Base-by-base conservation (phyloP, 2,113 vertebrate species). In the Cebidichthys violaceus region DNA sequence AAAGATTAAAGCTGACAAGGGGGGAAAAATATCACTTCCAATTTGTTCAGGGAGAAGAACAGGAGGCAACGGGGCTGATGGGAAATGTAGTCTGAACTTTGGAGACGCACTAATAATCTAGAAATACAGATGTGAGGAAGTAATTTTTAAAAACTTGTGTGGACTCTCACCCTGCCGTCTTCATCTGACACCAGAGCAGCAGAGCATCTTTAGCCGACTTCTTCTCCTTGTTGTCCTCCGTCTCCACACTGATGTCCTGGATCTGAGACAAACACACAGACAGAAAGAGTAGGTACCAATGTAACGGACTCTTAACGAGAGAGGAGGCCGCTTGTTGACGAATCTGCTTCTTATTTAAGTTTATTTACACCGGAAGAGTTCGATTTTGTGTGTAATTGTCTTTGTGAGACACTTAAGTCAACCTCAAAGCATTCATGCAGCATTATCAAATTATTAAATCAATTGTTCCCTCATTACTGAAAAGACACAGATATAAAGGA, bases 181-280 rank as follows among this genome's bases (percentile, higher is more conserved):
- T 99, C 98, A 99, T 99, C 96, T 99, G 98, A 93, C 98, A 99
- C 98, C 98, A 99, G 33, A 99, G 92, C 70, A 99, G 97, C 94
- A 99, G 92, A 6, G 98, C 98, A 64, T 99, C 98, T 94, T 99
- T 99, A 85, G 98, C 98, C 31, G 98, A 99, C 84, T 97, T 99
- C 95, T 99, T 99, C 94, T 99, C 98, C 86, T 99, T 99, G 94
- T 99, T 99, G 95, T 99, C 98, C 89, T 99, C 98, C 0, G 98
- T 99, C 94, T 99, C 98, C 81, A 99, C 98, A 0, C 98, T 99
- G 94, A 99, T 99, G 95, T 99, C 98, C 91, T 99, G 98, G 91
- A 99, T 99, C 98, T 99, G 93, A 85, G 45, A 82, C 35, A 70
- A 6, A 31, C 14, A 37, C 31, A 59, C 2, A 39, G 52, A 59